Evolutionary conservation across 1,140 invertebrate genomes (phyloP), one percentile per base, ranked within the genome.

Genomic region (Brachionus asplanchnoidis): DNA sequence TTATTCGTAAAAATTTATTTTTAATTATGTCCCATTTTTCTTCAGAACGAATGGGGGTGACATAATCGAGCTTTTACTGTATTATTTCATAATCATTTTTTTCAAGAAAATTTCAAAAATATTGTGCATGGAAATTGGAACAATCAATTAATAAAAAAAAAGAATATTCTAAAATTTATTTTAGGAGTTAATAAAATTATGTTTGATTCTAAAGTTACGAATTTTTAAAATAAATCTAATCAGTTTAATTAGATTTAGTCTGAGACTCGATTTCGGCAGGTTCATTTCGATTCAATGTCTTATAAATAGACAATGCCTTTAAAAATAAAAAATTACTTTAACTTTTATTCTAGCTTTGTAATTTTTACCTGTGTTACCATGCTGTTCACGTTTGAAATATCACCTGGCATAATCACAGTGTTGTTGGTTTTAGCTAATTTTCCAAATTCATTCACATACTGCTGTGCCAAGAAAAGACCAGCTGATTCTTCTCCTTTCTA

Each of bases 371-470:
- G 79, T 44, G 79, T 82, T 14, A 82, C 65, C 79, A 82, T 82
- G n/a, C 42, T 40, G 60, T 82, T 82, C 7, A 82, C 79, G 14
- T 82, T 82, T 40, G 79, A 82, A 26, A 82, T 50, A 68, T 82
- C 79, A n/a, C 53, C 60, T 0, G 97, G 97, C 60, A 99, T 89
- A 86, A 99, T 95, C 26, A 99, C 89, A 0, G 97, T 99, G 89
- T 99, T 99, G 86, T 93, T 95, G 42, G 93, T 93, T 89, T 95
- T 94, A 0, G 97, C 97, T 77, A 99, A 89, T 87, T 97, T 94
- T 87, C 95, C 92, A 89, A 99, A 99, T 12, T 97, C 97, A 32
- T 92, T 89, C 50, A 99, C 94, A 89, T 99, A 99, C 87, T 97
- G 95, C 87, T 99, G 96, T 0, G 97, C 97, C 84, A 99, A 91